phyloP scores from a whole-genome alignment of 2,797 vertebrate genomes.

The Anguilla obscura region DNA sequence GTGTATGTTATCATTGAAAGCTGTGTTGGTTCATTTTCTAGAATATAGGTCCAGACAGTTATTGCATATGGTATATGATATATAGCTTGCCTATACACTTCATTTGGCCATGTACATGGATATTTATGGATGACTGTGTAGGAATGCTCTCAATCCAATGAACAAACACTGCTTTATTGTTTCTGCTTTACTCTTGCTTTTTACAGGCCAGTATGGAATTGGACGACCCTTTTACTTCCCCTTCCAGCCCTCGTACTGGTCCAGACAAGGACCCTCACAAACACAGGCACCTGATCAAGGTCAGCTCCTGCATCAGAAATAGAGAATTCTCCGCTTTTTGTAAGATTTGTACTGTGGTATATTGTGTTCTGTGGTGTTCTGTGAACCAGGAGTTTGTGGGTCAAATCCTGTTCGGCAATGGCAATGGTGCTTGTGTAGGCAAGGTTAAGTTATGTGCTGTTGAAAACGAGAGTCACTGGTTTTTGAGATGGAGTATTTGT shows the following conservation, averaged over 20 bases:
- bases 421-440: neutral
- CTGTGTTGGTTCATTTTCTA: neutral
- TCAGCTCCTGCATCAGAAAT: conserved; percentile 57
- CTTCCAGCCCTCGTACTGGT: conserved; percentile 87
- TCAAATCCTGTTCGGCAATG: neutral
- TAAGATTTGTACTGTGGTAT: neutral
- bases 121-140: neutral
- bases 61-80: neutral
- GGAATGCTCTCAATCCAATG: neutral
- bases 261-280: conserved; percentile 47
- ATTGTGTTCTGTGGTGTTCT: neutral
- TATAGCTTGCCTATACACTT: neutral
- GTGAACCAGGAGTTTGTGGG: conserved; percentile 15
- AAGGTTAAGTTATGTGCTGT: neutral
- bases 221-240: conserved; percentile 93
- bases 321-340: neutral
- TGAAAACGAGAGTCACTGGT: neutral
- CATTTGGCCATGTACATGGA: neutral
- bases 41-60: neutral
- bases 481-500: neutral
- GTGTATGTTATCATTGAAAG: neutral
- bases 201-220: conserved; percentile 88
- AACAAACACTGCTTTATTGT: neutral
- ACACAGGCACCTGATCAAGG: conserved; percentile 60
- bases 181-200: neutral